Evolutionary conservation across 1,140 invertebrate genomes (phyloP), one percentile per base, ranked within the genome.

Genomic region (Colletes gigas): DNA sequence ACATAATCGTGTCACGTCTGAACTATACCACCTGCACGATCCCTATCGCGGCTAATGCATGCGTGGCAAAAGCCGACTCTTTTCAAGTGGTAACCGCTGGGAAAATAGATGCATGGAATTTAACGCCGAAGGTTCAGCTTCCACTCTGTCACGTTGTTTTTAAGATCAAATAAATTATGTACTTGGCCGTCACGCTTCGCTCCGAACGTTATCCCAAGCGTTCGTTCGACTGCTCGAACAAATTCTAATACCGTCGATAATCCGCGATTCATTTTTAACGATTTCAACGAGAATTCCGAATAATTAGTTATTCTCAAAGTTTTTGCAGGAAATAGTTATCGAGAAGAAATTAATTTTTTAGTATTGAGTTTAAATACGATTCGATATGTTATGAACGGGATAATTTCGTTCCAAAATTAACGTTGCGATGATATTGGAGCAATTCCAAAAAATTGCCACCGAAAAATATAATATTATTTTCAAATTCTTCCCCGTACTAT

Each of bases 11-110:
- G 75, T 81, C 83, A 78, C 83, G 70, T 84, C 75, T 78, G 80
- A 87, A 85, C 82, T 85, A 79, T 88, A 85, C 82, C 88, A 89
- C 88, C 87, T 89, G 88, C 87, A 85, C 47, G 86, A 88, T 86
- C 59, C 68, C 75, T 86, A 87, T 86, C 85, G 59, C 21, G 17
- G 55, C 72, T 67, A 80, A 75, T 86, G 85, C 85, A 85, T 85
- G 72, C 83, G 54, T 55, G 72, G 85, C 84, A 86, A 83, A 86
- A 85, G 79, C 67, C 74, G 84, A 85, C 83, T 81, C 84, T 85
- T 78, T 85, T 74, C 84, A 66, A 82, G 73, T 74, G 81, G 84
- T 78, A 82, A 71, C 84, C 30, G 78, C 80, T 75, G 78, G 54
- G 78, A 77, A 82, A 69, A 85, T 78, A 57, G 59, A 75, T 76